Evolutionary conservation across 2,888 invertebrate genomes (phyloP).

Genomic region (Leptinotarsa rubiginosa): DNA sequence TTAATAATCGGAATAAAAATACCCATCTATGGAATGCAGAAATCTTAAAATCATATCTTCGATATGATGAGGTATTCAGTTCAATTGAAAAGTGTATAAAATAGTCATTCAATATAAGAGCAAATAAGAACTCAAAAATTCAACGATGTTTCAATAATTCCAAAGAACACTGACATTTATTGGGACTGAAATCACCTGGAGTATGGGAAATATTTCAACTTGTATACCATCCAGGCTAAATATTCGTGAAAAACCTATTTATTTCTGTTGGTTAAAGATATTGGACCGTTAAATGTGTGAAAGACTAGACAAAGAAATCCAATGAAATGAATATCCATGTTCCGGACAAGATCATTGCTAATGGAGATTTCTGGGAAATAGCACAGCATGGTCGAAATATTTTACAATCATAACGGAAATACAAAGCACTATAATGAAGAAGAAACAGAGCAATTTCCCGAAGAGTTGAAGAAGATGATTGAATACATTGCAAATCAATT

Average conservation of each 20-base stretch:
- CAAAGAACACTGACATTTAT: too few relatives aligned
- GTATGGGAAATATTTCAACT: too few relatives aligned
- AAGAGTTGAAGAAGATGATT: slow-evolving; percentile 76
- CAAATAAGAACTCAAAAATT: too few relatives aligned
- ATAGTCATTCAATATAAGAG: too few relatives aligned
- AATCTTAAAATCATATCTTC: too few relatives aligned
- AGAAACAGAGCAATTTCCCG: slow-evolving; percentile 77
- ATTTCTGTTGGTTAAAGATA: slow-evolving; percentile 80
- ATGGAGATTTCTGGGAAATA: slow-evolving; percentile 76
- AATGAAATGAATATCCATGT: slow-evolving; percentile 78
- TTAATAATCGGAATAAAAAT: too few relatives aligned
- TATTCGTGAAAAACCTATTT: slow-evolving; percentile 88
- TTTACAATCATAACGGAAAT: slow-evolving; percentile 97
- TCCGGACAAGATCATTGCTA: slow-evolving; percentile 62
- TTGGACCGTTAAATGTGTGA: slow-evolving; percentile 84
- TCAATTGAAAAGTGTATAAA: too few relatives aligned
- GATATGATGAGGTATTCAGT: too few relatives aligned
- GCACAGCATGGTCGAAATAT: slow-evolving; percentile 63
- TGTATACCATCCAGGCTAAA: too few relatives aligned
- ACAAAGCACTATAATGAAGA: slow-evolving; percentile 81
- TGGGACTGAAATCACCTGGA: too few relatives aligned
- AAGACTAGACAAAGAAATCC: slow-evolving; percentile 81
- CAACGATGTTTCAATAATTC: too few relatives aligned
- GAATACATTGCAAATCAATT: slow-evolving; percentile 73
- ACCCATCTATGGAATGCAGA: too few relatives aligned